These are phyloP conservation scores for Seira musarum DNA, from an alignment of 2,888 invertebrate genomes.

Conservation along the genomic window DNA sequence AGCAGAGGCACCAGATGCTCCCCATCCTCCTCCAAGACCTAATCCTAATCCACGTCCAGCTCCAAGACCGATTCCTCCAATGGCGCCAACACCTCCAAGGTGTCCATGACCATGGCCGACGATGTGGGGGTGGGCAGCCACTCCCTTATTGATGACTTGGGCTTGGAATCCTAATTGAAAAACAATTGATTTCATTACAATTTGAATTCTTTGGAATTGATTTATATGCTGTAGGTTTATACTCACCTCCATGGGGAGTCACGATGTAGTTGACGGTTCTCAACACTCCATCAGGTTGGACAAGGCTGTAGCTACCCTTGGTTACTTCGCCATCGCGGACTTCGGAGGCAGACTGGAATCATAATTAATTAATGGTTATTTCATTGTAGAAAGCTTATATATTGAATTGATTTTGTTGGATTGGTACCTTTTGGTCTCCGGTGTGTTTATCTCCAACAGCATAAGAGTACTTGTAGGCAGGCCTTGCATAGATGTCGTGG, in stretches of 20 bases:
- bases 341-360: conserved; percentile 30
- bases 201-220: not conserved
- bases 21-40: not conserved
- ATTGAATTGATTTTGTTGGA: conserved; percentile 17
- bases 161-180: conserved; percentile 32
- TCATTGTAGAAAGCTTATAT: not conserved
- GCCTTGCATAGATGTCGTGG: conserved; percentile 31
- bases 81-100: not conserved
- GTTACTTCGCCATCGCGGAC: conserved; percentile 55
- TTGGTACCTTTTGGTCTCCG: conserved; percentile 62
- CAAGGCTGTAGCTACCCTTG: conserved; percentile 42
- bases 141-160: conserved; percentile 39
- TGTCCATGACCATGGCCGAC: not conserved
- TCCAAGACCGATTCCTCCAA: not conserved
- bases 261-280: conserved; percentile 45
- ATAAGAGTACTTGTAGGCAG: conserved; percentile 52
- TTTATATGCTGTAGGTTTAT: too few relatives aligned
- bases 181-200: conserved; percentile 2
- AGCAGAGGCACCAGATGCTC: not conserved
- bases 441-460: conserved; percentile 53
- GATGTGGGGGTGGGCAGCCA: not conserved
- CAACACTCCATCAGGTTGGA: conserved; percentile 7
- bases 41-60: conserved; percentile 8
- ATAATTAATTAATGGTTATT: not conserved
- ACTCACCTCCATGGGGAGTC: too few relatives aligned